Evolutionary conservation across 2,113 vertebrate genomes (phyloP), one percentile per base, ranked within the genome.

Genomic region (Centropus bengalensis): DNA sequence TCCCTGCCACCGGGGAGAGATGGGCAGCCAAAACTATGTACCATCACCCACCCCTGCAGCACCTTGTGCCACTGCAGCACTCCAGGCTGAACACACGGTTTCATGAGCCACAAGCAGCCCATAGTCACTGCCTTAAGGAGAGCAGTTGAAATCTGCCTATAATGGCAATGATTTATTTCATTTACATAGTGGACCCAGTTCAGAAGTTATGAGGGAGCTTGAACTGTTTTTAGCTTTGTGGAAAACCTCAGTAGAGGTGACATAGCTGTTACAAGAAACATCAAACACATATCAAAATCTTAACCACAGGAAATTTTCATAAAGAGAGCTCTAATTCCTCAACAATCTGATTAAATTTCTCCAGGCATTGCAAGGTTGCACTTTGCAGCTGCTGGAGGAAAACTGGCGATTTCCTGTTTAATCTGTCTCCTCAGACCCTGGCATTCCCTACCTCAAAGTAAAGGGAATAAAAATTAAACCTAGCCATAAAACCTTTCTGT

Each of bases 21-120:
- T 71, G 45, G n/a, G 27, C 36, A 74, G 36, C 42, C 40, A 54
- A 62, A 83, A 83, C 0, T 30, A 42, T 0, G 2, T 2, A 2
- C 26, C 5, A 1, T 60, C 40, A 6, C 14, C 54, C 22, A n/a
- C 12, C 30, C 17, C 27, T 73, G 49, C 32, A 45, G 42, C 0
- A 0, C n/a, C 1, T 9, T 2, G 2, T 32, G 30, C 12, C 11
- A 24, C 14, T 49, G 55, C n/a, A 78, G 8, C 1, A 1, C 13
- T 58, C 51, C 38, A 28, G 28, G n/a, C 12, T 2, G 6, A 81
- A 10, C 8, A 59, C 33, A 71, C 19, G 33, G 3, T 66, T 89
- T 78, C 27, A 33, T 33, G n/a, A 3, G 5, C 38, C 23, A 19
- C 12, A 5, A 18, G 47, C 42, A 60, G 42, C 55, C 45, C 36